These are phyloP conservation scores for Archips crataeganus DNA, from an alignment of 2,888 invertebrate species.

Conservation along the genomic window DNA sequence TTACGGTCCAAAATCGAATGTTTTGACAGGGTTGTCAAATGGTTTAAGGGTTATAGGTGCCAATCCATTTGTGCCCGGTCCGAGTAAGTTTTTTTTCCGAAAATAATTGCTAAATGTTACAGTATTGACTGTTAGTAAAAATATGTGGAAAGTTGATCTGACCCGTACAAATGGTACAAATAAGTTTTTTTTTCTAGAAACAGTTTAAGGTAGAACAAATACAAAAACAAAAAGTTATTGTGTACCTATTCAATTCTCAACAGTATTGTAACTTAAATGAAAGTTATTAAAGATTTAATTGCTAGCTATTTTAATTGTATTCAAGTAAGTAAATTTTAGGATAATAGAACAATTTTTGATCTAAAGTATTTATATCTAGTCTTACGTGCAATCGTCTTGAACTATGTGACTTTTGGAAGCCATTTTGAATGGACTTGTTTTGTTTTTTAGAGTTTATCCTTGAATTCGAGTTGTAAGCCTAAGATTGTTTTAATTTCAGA, in stretches of 20 bases:
- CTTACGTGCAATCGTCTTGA: slow-evolving; percentile 17
- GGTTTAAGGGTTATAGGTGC: no score
- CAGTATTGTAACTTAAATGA: background rate
- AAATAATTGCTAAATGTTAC: no score
- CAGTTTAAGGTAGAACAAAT: no score
- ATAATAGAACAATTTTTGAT: slow-evolving; percentile 27
- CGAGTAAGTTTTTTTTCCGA: no score
- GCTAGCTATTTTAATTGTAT: background rate
- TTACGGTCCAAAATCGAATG: no score
- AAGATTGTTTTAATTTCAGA: slow-evolving; percentile 46
- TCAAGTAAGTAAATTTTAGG: background rate
- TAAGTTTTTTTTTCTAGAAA: no score
- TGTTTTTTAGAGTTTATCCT: slow-evolving; percentile 38
- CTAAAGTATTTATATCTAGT: slow-evolving; percentile 23
- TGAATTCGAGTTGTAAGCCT: slow-evolving; percentile 17
- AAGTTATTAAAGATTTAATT: background rate
- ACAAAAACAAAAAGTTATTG: no score
- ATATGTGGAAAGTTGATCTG: no score
- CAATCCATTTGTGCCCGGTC: no score
- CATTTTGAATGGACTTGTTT: slow-evolving; percentile 38
- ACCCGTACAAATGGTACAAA: no score
- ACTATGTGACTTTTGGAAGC: slow-evolving; percentile 26
- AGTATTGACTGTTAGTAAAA: no score
- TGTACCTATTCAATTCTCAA: background rate
- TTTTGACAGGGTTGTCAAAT: no score